Conservation (phyloP, 2,888 invertebrate genomes). For the Scaeva pyrastri region DNA sequence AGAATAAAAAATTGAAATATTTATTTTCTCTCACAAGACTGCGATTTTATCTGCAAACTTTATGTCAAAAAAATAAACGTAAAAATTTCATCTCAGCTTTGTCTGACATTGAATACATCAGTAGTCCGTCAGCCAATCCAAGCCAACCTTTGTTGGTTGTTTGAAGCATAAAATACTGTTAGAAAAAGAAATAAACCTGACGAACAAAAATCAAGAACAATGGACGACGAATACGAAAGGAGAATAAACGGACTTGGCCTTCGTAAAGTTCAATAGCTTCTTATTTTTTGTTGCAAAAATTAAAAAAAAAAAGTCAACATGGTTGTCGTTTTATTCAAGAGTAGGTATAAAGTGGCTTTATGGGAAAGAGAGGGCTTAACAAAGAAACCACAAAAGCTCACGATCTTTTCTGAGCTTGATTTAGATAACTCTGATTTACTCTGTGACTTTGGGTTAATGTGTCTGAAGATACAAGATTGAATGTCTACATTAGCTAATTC, state of each 20-base stretch:
- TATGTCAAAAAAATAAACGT: slow-evolving; percentile 7
- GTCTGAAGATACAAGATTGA: neutral
- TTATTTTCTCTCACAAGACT: neutral
- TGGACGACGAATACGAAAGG: slow-evolving; percentile 10
- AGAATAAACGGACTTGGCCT: slow-evolving; percentile 65
- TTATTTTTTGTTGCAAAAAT: slow-evolving; percentile 6
- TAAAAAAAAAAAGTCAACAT: slow-evolving; percentile 2
- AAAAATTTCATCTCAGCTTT: neutral
- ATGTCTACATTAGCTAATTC: neutral
- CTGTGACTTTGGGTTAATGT: neutral
- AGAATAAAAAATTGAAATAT: neutral
- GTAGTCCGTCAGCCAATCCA: neutral
- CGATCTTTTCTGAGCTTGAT: neutral
- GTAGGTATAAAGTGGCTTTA: no score
- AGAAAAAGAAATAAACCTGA: slow-evolving; percentile 20
- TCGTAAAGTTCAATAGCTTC: slow-evolving; percentile 69
- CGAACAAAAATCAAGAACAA: slow-evolving; percentile 44
- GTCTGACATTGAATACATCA: slow-evolving; percentile 29
- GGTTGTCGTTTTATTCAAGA: neutral
- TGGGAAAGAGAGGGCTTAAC: neutral
- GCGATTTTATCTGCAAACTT: slow-evolving; percentile 11
- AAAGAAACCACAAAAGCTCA: neutral
- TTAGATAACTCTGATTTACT: slow-evolving; percentile 13
- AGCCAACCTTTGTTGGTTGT: slow-evolving; percentile 48
- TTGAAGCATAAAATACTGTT: slow-evolving; percentile 25